Evolutionary conservation across 2,113 vertebrate genomes (phyloP).

Genomic region (Chlorocebus sabaeus): DNA sequence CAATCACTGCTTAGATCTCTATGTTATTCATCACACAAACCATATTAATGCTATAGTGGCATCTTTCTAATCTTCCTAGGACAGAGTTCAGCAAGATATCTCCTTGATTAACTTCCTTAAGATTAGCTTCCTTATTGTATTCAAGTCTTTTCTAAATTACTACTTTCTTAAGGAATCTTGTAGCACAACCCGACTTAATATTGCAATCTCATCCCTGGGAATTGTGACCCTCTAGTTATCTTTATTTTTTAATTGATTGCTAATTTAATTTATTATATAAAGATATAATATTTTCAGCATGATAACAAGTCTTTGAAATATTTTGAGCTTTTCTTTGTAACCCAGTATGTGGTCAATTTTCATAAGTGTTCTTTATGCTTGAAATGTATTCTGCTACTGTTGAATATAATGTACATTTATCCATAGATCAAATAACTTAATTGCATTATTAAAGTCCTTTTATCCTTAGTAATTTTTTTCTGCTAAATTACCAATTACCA

Average conservation of each 20-base stretch:
- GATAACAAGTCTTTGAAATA: slow-evolving; percentile 36
- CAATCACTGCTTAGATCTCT: neutral
- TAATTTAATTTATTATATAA: neutral
- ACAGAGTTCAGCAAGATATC: neutral
- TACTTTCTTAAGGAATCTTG: neutral
- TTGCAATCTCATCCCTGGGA: neutral
- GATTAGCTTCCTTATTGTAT: neutral
- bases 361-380: slow-evolving; percentile 33
- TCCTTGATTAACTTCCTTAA: neutral
- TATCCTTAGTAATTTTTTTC: slow-evolving; percentile 34
- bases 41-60: neutral
- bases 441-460: slow-evolving; percentile 44
- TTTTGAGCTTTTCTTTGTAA: neutral
- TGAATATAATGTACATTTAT: neutral
- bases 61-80: neutral
- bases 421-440: slow-evolving; percentile 34
- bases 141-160: neutral
- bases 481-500: slow-evolving; percentile 38
- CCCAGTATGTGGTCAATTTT: slow-evolving; percentile 37
- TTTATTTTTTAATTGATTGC: neutral
- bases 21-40: neutral
- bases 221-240: neutral
- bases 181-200: neutral
- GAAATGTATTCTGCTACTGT: neutral
- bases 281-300: neutral